phyloP scores from a whole-genome alignment of 2,113 vertebrate species.

The Prunella fulvescens region DNA sequence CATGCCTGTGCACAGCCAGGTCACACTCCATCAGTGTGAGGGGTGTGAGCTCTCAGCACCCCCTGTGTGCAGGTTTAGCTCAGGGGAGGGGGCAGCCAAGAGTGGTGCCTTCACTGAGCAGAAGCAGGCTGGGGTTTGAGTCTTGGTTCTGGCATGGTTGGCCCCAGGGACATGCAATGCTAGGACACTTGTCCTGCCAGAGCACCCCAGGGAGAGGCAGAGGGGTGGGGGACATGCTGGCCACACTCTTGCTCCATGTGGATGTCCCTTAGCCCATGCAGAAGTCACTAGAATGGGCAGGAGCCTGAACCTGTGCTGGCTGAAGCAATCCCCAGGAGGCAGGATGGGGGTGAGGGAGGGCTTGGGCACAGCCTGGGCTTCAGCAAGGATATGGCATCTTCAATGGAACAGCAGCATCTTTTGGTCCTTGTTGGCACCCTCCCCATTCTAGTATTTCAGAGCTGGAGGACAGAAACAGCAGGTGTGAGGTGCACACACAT shows the following conservation, averaged over 20 bases:
- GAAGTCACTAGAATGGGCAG: accelerated
- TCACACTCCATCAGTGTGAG: background rate
- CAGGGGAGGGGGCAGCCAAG: background rate
- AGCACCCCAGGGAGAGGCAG: background rate
- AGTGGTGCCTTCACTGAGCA: background rate
- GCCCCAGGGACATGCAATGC: accelerated
- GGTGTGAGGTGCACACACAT: background rate
- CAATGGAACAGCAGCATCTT: background rate
- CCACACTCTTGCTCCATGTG: background rate
- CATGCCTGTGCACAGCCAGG: background rate
- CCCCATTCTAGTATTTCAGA: background rate
- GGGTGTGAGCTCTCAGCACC: background rate
- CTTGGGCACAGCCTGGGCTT: background rate
- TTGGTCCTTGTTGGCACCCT: background rate
- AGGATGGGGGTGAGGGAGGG: background rate
- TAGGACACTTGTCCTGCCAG: background rate
- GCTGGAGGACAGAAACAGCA: background rate
- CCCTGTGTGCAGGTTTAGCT: background rate
- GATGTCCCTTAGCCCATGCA: background rate
- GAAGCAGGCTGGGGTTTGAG: background rate
- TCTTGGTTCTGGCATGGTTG: background rate
- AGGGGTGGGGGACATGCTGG: background rate
- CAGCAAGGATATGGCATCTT: background rate
- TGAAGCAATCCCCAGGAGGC: background rate
- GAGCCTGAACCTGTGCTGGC: background rate